phyloP scores from a whole-genome alignment of 2,113 vertebrate genomes.

The Bubo scandiacus region DNA sequence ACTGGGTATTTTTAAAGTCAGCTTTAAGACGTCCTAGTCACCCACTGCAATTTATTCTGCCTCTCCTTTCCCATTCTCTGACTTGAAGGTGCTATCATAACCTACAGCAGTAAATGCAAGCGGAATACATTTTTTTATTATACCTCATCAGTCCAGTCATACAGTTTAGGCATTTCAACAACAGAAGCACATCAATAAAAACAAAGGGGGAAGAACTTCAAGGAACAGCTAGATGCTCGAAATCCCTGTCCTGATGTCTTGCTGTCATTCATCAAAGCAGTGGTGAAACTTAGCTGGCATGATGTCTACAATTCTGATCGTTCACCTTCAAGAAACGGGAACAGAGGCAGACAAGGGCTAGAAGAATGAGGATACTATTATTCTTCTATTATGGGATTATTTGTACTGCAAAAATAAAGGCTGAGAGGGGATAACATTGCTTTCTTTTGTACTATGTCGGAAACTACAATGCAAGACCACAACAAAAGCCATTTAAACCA shows the following conservation, averaged over 20 bases:
- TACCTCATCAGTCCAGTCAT: not conserved
- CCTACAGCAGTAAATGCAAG: not conserved
- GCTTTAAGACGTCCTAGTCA: not conserved
- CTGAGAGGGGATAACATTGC: not conserved
- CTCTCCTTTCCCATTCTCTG: not conserved
- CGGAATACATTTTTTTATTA: not conserved
- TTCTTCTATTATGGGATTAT: not conserved
- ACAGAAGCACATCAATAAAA: not conserved
- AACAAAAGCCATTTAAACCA: not conserved
- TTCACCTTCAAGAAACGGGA: not conserved
- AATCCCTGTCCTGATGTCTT: not conserved
- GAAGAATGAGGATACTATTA: not conserved
- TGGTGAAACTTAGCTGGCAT: not conserved
- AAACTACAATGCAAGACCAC: not conserved
- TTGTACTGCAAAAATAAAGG: not conserved
- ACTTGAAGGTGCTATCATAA: not conserved
- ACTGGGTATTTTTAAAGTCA: not conserved
- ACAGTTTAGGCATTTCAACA: not conserved
- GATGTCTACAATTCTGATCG: not conserved
- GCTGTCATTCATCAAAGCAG: not conserved
- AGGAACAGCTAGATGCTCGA: not conserved
- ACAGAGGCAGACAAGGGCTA: not conserved
- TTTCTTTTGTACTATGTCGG: not conserved
- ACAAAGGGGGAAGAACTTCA: not conserved
- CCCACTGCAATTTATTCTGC: not conserved